Evolutionary conservation across 2,797 vertebrate genomes (phyloP).

Genomic region (Austrolebias charrua): DNA sequence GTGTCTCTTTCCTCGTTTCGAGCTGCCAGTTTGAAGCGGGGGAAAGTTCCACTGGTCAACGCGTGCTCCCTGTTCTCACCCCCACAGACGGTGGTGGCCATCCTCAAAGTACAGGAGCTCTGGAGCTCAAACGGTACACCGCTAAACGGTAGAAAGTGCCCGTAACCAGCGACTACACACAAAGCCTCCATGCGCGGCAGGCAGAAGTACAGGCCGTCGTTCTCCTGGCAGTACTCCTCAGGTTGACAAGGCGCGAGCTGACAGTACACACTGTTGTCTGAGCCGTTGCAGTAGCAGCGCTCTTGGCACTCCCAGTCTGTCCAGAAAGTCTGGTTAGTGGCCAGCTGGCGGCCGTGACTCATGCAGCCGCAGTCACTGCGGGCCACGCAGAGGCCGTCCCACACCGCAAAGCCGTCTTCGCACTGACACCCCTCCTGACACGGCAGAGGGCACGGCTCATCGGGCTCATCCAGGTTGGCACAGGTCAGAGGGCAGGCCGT

Average conservation of each 20-base stretch:
- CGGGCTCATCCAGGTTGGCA: conserved; percentile 78
- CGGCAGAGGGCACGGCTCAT: conserved; percentile 79
- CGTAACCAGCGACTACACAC: conserved; percentile 90
- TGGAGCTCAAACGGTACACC: conserved; percentile 94
- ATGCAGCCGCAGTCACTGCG: conserved; percentile 91
- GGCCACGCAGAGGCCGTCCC: conserved; percentile 83
- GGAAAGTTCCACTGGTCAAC: conserved; percentile 62
- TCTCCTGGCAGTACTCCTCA: conserved; percentile 91
- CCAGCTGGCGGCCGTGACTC: conserved; percentile 86
- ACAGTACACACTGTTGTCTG: conserved; percentile 93
- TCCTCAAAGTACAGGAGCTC: conserved; percentile 89
- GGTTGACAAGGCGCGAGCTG: conserved; percentile 84
- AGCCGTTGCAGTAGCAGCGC: conserved; percentile 95
- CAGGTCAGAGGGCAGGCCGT: conserved; percentile 90
- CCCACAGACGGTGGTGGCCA: conserved; percentile 83
- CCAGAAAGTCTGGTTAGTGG: conserved; percentile 96
- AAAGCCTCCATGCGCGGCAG: conserved; percentile 87
- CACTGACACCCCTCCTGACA: conserved; percentile 95
- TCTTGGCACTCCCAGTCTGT: conserved; percentile 93
- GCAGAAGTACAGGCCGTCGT: conserved; percentile 86
- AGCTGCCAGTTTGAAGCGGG: conserved; percentile 83
- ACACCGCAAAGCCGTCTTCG: conserved; percentile 87
- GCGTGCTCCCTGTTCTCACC: conserved; percentile 38
- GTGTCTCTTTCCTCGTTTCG: conserved; percentile 95
- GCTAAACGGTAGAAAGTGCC: conserved; percentile 92